phyloP scores from a whole-genome alignment of 2,797 vertebrate species.

The Squalus acanthias region DNA sequence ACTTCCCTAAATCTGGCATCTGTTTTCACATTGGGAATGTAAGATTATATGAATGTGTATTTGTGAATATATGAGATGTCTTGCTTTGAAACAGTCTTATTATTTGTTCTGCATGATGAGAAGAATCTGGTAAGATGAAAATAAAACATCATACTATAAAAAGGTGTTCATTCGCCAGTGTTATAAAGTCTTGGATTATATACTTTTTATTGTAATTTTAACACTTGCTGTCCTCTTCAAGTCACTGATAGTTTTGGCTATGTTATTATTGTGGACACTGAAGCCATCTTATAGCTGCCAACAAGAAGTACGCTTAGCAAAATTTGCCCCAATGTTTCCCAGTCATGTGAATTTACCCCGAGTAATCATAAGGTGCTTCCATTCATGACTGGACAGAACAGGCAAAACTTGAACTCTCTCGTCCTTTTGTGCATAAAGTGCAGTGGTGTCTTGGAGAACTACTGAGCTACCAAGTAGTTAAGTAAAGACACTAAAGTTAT shows the following conservation, averaged over 20 bases:
- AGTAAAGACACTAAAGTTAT: neutral
- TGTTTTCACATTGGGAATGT: neutral
- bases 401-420: neutral
- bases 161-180: neutral
- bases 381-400: neutral
- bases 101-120: slow-evolving; percentile 25
- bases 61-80: slow-evolving; percentile 18
- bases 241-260: too few species aligned
- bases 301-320: neutral
- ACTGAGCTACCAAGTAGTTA: neutral
- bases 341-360: neutral
- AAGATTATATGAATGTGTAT: neutral
- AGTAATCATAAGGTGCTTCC: neutral
- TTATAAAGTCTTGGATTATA: neutral
- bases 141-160: slow-evolving; percentile 19
- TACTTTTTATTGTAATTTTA: neutral
- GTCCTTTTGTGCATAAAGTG: neutral
- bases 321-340: neutral
- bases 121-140: neutral
- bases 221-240: neutral
- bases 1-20: neutral
- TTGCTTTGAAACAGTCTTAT: neutral
- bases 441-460: neutral
- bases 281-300: neutral
- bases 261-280: neutral